Conservation (phyloP, 2,797 vertebrate genomes). For the Pseudochromis fuscus region DNA sequence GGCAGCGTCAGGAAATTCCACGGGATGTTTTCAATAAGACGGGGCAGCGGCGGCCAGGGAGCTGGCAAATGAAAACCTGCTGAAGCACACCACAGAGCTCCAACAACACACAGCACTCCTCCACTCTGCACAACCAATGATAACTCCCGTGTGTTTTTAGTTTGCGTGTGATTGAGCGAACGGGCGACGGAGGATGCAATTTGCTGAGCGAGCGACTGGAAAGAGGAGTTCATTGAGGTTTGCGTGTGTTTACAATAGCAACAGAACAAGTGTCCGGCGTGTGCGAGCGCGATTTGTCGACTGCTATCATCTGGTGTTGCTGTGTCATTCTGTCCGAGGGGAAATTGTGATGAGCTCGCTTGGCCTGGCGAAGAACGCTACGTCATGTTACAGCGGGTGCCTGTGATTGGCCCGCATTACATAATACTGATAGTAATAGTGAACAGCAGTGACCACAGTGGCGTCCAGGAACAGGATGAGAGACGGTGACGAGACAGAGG, state of each 20-base stretch:
- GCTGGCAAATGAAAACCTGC: conserved; percentile 83
- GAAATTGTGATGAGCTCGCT: conserved; percentile 66
- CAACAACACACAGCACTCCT: conserved; percentile 36
- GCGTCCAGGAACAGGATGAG: conserved; percentile 17
- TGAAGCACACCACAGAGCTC: conserved; percentile 71
- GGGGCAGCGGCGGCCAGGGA: conserved; percentile 69
- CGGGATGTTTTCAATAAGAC: conserved; percentile 87
- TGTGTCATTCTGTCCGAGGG: conserved; percentile 52
- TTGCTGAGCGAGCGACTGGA: conserved; percentile 28
- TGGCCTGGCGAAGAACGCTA: conserved; percentile 42
- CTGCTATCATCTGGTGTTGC: conserved; percentile 57
- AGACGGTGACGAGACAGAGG: conserved; percentile 24
- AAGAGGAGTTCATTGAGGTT: conserved; percentile 33
- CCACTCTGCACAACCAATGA: conserved; percentile 41
- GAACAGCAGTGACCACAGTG: conserved; percentile 56
- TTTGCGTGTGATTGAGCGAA: conserved; percentile 22
- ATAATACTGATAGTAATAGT: conserved; percentile 58
- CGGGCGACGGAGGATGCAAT: conserved; percentile 9
- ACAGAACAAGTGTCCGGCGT: conserved; percentile 47
- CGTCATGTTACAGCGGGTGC: conserved; percentile 45
- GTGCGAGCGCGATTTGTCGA: conserved; percentile 36
- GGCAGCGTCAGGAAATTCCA: conserved; percentile 85
- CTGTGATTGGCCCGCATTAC: conserved; percentile 51
- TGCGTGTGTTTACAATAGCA: conserved; percentile 56
- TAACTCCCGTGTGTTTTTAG: conserved; percentile 44